Conservation (phyloP, 2,113 vertebrate genomes). For the Myotis lucifugus region DNA sequence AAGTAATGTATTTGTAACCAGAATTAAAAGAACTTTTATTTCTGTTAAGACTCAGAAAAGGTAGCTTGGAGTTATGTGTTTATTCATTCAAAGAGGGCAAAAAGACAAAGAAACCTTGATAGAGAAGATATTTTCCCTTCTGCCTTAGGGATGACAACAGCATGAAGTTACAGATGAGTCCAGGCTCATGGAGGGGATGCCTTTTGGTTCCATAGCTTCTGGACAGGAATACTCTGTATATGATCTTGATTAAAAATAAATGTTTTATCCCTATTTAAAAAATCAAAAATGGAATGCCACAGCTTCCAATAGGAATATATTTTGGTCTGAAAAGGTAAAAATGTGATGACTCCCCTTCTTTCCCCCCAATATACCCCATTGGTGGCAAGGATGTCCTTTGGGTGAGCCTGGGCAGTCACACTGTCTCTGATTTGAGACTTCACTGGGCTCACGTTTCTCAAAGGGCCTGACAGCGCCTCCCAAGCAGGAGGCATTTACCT, state of each 20-base stretch:
- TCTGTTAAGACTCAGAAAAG: neutral
- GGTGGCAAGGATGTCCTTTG: too few species aligned
- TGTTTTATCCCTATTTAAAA: neutral
- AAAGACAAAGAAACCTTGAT: neutral
- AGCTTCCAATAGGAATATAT: neutral
- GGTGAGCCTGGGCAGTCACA: neutral
- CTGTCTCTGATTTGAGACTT: neutral
- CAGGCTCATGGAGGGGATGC: neutral
- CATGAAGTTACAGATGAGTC: neutral
- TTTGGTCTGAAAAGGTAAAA: neutral
- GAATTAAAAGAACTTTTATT: neutral
- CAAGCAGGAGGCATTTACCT: constrained; percentile 49
- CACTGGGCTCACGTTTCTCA: neutral
- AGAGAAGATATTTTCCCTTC: neutral
- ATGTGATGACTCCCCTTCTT: neutral
- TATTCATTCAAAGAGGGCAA: neutral
- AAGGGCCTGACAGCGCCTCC: neutral
- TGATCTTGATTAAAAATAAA: neutral
- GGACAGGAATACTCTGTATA: neutral
- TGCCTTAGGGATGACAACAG: neutral
- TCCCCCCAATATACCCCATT: too few species aligned
- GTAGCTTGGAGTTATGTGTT: neutral
- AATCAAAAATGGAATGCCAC: neutral
- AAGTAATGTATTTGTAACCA: neutral
- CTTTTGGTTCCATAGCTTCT: neutral